These are phyloP conservation scores for Meloe dianella DNA, from an alignment of 2,888 invertebrate species.

Conservation along the genomic window DNA sequence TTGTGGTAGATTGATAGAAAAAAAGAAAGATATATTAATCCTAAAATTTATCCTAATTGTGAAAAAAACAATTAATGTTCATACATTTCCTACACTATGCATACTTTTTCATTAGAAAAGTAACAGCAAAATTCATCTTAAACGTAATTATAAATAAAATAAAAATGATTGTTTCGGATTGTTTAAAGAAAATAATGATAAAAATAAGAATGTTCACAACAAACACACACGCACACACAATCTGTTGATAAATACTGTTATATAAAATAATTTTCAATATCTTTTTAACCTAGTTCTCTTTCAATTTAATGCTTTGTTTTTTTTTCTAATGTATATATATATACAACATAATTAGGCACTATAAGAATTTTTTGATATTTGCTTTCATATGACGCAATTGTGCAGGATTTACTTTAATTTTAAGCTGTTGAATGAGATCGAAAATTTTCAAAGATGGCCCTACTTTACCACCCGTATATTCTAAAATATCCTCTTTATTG, in stretches of 20 bases:
- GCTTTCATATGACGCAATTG: constrained; percentile 70
- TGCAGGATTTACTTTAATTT: constrained; percentile 81
- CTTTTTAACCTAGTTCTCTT: not conserved
- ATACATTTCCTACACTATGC: not conserved
- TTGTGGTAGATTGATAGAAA: too few relatives aligned
- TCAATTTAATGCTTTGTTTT: too few relatives aligned
- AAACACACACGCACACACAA: not conserved
- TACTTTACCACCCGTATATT: constrained; percentile 89
- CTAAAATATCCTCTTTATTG: constrained; percentile 89
- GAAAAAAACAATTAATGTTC: not conserved
- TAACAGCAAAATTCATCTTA: not conserved
- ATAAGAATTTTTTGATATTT: constrained; percentile 71
- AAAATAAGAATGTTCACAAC: not conserved
- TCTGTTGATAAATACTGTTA: constrained; percentile 7
- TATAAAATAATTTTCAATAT: constrained; percentile 19
- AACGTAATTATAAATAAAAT: not conserved
- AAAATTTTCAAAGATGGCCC: constrained; percentile 93
- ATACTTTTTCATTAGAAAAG: too few relatives aligned
- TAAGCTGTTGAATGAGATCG: constrained; percentile 90
- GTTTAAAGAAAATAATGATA: not conserved
- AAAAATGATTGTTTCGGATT: not conserved
- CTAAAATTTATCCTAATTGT: not conserved
- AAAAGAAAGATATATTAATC: not conserved
- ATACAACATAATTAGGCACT: constrained; percentile 57
- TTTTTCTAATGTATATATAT: too few relatives aligned